Evolutionary conservation across 2,888 invertebrate species (phyloP).

Genomic region (Cremastinae sp.): DNA sequence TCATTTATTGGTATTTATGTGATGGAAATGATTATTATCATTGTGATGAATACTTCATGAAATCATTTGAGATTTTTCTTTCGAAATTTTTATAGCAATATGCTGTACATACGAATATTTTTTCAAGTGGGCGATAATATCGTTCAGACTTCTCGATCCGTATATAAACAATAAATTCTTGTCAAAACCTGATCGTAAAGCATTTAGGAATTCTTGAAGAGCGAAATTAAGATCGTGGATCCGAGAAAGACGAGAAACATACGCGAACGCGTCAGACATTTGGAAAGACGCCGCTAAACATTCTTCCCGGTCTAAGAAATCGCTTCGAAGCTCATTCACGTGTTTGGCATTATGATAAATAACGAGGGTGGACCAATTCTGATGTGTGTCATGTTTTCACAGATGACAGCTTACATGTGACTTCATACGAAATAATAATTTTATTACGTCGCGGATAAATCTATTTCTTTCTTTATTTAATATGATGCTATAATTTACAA

Average conservation of each 20-base stretch:
- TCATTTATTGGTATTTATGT: too few relatives aligned
- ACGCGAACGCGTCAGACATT: conserved; percentile 20
- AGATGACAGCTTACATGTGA: conserved; percentile 72
- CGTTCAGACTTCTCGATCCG: conserved; percentile 12
- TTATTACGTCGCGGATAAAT: too few relatives aligned
- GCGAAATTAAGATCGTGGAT: conserved; percentile 32
- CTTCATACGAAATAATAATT: too few relatives aligned
- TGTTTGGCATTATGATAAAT: conserved; percentile 78
- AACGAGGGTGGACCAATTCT: conserved; percentile 69
- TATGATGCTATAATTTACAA: too few relatives aligned
- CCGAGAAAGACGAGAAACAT: conserved; percentile 43
- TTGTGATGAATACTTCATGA: too few relatives aligned
- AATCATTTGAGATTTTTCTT: too few relatives aligned
- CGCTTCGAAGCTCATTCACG: conserved; percentile 64
- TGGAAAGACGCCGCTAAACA: conserved; percentile 20
- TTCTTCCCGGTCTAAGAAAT: conserved; percentile 42
- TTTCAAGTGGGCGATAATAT: conserved; percentile 16
- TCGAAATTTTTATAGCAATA: too few relatives aligned
- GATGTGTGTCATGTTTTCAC: conserved; percentile 77
- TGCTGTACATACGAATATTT: conserved; percentile 22
- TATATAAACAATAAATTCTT: conserved; percentile 66
- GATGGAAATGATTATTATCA: too few relatives aligned
- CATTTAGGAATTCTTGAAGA: conserved; percentile 41
- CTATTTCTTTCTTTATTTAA: too few relatives aligned
- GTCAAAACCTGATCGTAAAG: conserved; percentile 68